These are phyloP conservation scores for Gobius niger DNA, from an alignment of 2,113 vertebrate genomes.

Conservation along the genomic window DNA sequence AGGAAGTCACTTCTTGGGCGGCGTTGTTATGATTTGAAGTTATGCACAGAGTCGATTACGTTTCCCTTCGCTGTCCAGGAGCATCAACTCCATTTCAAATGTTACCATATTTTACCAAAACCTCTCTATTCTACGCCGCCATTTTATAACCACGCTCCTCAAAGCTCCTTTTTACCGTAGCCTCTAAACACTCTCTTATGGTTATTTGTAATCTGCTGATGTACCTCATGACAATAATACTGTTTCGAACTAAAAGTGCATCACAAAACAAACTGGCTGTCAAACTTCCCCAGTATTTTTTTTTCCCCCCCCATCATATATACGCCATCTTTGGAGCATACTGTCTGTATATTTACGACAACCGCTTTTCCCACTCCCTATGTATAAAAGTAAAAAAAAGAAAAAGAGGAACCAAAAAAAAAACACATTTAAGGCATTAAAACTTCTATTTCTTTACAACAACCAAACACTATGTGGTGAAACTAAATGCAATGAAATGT, in stretches of 20 bases:
- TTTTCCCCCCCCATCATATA: not conserved
- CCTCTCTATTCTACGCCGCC: not conserved
- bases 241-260: slow-evolving; percentile 71
- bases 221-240: slow-evolving; percentile 52
- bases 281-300: slow-evolving; percentile 7
- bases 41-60: too few species aligned
- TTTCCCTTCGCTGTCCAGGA: too few species aligned
- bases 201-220: not conserved
- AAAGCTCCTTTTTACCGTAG: not conserved
- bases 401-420: slow-evolving; percentile 40
- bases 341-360: not conserved
- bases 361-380: slow-evolving; percentile 5
- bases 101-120: too few species aligned
- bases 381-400: slow-evolving; percentile 15
- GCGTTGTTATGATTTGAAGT: too few species aligned
- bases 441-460: slow-evolving; percentile 52
- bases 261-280: slow-evolving; percentile 41
- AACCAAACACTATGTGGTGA: slow-evolving; percentile 56
- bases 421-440: slow-evolving; percentile 74
- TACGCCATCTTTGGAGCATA: slow-evolving; percentile 23
- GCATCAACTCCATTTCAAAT: too few species aligned
- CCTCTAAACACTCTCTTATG: slow-evolving; percentile 8
- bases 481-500: slow-evolving; percentile 50
- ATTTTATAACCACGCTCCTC: not conserved
- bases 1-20: too few species aligned